A percentile compares a stretch with the other conserved stretches of the same genome.
These are phyloP conservation scores for Nemurella pictetii DNA, from an alignment of 2,888 invertebrate genomes.

Conservation along the genomic window DNA sequence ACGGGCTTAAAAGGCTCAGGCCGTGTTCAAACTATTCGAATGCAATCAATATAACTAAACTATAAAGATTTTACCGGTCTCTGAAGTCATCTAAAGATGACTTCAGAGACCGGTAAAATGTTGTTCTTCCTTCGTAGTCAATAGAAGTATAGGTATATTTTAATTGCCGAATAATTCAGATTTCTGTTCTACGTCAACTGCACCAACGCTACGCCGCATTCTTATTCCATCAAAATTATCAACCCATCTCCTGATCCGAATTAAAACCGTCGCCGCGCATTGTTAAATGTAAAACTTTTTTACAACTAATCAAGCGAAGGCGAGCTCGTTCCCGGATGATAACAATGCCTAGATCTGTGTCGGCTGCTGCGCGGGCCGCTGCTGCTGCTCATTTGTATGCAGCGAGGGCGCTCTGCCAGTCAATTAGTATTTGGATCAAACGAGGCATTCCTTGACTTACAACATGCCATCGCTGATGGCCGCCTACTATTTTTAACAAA, in stretches of 20 bases:
- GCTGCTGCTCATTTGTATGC: constrained; percentile 16
- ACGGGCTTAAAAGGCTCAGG: neutral
- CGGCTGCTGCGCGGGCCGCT: neutral
- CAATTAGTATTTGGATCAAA: constrained; percentile 33
- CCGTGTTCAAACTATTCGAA: neutral
- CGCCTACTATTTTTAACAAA: neutral
- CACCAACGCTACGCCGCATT: neutral
- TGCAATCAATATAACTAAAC: neutral
- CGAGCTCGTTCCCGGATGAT: neutral
- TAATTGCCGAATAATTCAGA: neutral
- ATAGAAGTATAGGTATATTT: too few species aligned
- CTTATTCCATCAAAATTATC: neutral
- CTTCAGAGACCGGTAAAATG: too few species aligned
- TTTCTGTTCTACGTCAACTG: neutral
- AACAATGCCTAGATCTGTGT: neutral
- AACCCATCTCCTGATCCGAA: neutral
- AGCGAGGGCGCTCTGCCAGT: neutral
- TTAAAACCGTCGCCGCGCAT: neutral
- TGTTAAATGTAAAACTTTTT: neutral
- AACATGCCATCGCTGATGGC: neutral
- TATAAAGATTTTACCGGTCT: too few species aligned
- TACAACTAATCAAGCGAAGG: neutral
- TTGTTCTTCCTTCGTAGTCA: too few species aligned
- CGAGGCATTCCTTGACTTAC: constrained; percentile 11
- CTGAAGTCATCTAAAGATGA: too few species aligned